Conservation (phyloP, 2,113 vertebrate genomes). For the Pomatostomus ruficeps region DNA sequence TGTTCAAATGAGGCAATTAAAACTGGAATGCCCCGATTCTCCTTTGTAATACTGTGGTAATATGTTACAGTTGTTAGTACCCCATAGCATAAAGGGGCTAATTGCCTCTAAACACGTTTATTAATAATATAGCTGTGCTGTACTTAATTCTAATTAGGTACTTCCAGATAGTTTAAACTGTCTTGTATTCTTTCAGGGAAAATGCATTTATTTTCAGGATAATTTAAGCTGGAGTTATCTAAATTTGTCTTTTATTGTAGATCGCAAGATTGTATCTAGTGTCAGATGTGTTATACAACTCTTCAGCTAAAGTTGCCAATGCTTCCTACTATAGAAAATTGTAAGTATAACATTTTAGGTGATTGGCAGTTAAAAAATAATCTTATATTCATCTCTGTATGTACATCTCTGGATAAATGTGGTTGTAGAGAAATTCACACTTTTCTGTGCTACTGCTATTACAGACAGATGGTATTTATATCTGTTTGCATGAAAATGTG, state of each 20-base stretch:
- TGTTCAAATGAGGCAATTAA: background rate
- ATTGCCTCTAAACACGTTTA: background rate
- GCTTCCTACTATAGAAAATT: conserved; percentile 99
- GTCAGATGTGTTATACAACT: conserved; percentile 97
- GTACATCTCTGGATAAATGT: background rate
- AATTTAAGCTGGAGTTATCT: background rate
- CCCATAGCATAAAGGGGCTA: background rate
- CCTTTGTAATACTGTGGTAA: background rate
- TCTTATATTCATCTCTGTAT: background rate
- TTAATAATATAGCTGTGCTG: background rate
- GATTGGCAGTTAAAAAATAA: background rate
- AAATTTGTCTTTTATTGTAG: conserved; percentile 69
- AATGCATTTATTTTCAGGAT: background rate
- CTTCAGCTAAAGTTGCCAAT: conserved; percentile 97
- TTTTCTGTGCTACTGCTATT: background rate
- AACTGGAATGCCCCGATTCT: background rate
- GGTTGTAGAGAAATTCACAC: background rate
- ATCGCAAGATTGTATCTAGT: conserved; percentile 97
- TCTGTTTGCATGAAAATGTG: background rate
- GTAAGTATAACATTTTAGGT: conserved; percentile 79
- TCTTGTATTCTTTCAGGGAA: background rate
- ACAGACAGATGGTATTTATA: background rate
- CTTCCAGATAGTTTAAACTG: background rate
- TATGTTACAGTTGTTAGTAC: background rate
- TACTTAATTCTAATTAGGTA: background rate